Conservation (phyloP, 1,140 invertebrate genomes). For the Cecropterus lyciades region DNA sequence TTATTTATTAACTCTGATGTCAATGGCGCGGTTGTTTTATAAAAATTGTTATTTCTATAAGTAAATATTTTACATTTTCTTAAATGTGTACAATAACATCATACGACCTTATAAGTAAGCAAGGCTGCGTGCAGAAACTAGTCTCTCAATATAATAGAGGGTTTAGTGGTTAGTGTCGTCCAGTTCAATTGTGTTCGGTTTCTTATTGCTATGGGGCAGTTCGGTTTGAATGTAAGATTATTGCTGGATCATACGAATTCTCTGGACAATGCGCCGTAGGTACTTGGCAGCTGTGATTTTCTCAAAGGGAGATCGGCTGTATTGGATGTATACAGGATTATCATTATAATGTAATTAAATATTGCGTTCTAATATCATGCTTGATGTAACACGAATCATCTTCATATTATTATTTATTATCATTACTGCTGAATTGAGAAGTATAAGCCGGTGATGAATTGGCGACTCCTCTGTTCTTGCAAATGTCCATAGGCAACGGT, state of each 20-base stretch:
- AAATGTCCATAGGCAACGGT: too few species aligned
- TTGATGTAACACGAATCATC: not conserved
- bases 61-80: too few species aligned
- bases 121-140: not conserved
- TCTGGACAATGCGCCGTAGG: conserved; percentile 19
- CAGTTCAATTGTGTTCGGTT: conserved; percentile 71
- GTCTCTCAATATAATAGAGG: conserved; percentile 72
- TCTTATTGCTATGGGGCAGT: conserved; percentile 61
- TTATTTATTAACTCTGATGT: too few species aligned
- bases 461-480: too few species aligned
- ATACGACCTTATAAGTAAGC: too few species aligned
- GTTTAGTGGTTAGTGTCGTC: conserved; percentile 52
- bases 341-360: conserved; percentile 6
- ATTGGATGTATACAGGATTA: conserved; percentile 9
- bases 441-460: too few species aligned
- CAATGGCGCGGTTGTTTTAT: too few species aligned
- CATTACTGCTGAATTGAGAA: not conserved
- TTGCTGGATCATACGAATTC: conserved; percentile 37
- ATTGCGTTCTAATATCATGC: not conserved
- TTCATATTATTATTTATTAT: too few species aligned
- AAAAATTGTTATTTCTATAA: too few species aligned
- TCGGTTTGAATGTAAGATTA: conserved; percentile 58
- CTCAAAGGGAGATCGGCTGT: conserved; percentile 20
- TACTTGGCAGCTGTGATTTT: conserved; percentile 28
- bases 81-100: too few species aligned